A percentile compares a stretch with the other conserved stretches of the same genome.
Conservation (phyloP, 2,113 vertebrate species). For the Apodemus speciosus region DNA sequence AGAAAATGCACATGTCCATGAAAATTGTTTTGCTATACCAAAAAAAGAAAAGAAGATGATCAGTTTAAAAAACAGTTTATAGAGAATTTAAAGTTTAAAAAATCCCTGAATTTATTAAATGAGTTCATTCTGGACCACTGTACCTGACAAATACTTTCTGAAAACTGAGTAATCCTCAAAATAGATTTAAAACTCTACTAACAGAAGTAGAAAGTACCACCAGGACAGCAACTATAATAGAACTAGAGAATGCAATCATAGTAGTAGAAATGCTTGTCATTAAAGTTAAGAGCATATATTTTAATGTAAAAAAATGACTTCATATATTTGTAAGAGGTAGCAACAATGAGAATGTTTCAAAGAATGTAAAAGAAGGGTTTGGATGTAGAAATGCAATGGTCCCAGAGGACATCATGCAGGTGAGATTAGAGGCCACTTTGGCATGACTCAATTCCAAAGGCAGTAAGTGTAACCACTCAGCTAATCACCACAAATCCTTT, state of each 20-base stretch:
- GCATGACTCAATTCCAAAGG: background rate
- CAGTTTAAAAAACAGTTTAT: background rate
- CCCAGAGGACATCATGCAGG: background rate
- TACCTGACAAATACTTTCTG: background rate
- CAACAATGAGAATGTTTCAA: background rate
- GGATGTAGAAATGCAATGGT: background rate
- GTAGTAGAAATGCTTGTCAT: background rate
- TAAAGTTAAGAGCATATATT: background rate
- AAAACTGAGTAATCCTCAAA: background rate
- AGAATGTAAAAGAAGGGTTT: background rate
- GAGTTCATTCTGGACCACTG: background rate
- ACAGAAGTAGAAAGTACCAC: background rate
- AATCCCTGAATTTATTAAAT: background rate
- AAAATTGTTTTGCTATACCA: background rate
- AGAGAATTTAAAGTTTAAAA: background rate
- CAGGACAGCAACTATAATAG: background rate
- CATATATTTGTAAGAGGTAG: background rate
- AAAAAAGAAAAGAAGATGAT: background rate
- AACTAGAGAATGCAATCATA: background rate
- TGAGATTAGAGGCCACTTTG: background rate
- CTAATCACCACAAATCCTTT: background rate
- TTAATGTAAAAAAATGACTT: background rate
- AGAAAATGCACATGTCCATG: background rate
- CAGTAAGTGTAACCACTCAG: background rate
- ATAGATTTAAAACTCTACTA: background rate